A percentile compares a stretch with the other conserved stretches of the same genome.
These are phyloP conservation scores for Drosophila histrio DNA, from an alignment of 2,888 invertebrate genomes.

Conservation along the genomic window DNA sequence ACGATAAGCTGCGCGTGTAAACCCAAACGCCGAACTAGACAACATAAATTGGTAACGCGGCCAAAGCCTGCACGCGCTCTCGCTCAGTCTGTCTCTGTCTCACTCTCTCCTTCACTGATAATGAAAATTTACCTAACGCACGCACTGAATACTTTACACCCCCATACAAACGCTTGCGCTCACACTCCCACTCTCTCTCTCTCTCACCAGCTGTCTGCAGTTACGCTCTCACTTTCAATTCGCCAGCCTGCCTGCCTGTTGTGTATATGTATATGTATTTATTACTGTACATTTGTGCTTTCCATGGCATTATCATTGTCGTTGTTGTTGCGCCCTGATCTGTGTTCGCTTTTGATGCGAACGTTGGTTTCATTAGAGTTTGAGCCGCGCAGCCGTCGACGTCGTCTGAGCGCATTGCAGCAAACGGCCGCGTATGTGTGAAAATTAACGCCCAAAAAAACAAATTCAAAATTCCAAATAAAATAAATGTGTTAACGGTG, in stretches of 20 bases:
- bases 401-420: slow-evolving; percentile 44
- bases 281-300: slow-evolving; percentile 48
- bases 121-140: slow-evolving; percentile 42
- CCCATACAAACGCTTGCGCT: slow-evolving; percentile 21
- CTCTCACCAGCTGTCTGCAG: background rate
- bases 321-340: slow-evolving; percentile 48
- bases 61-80: slow-evolving; percentile 23
- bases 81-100: background rate
- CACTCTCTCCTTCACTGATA: slow-evolving; percentile 38
- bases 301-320: slow-evolving; percentile 57
- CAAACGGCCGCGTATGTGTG: slow-evolving; percentile 43
- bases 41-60: slow-evolving; percentile 14
- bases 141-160: slow-evolving; percentile 43
- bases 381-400: slow-evolving; percentile 61
- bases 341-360: slow-evolving; percentile 41
- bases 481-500: slow-evolving; percentile 44
- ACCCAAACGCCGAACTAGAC: slow-evolving; percentile 11
- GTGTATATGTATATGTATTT: slow-evolving; percentile 38
- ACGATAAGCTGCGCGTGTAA: slow-evolving; percentile 34
- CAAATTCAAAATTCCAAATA: slow-evolving; percentile 41
- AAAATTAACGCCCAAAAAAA: slow-evolving; percentile 52
- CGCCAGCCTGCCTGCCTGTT: slow-evolving; percentile 16
- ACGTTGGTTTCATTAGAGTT: slow-evolving; percentile 60
- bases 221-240: slow-evolving; percentile 71
- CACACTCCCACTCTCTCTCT: background rate